Evolutionary conservation across 2,113 vertebrate species (phyloP), one percentile per base, ranked within the genome.

Genomic region (Herpailurus yagouaroundi): DNA sequence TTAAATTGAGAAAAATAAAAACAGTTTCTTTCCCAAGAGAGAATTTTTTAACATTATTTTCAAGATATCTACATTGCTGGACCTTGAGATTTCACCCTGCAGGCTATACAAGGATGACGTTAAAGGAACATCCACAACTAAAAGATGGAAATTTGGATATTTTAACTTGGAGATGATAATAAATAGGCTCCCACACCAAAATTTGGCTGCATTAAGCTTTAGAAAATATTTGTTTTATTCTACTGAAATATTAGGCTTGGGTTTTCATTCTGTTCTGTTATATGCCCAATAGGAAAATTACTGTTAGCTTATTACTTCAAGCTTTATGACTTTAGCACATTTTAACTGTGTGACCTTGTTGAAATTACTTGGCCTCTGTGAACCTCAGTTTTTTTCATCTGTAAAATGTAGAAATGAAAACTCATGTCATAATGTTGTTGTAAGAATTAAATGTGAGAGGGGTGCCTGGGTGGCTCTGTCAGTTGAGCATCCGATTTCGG

Each of bases 1-100:
- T 96, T 79, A 81, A 64, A 73, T 77, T 52, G 33, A 21, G 29
- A 91, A 82, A 94, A 82, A 83, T 76, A 81, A 80, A 96, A 85
- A n/a, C 50, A 16, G 5, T 63, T 68, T 89, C 21, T 31, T 92
- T 33, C 29, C 36, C 23, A 15, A 36, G 7, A 95, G 57, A 29
- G 0, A 19, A 71, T 21, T 81, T 64, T 15, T 18, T 0, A 48
- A 55, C 1, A 85, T 64, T 74, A 48, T 84, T 68, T 66, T 81
- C n/a, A 88, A 52, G n/a, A n/a, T 77, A 21, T 41, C 33, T 36
- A n/a, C 1, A 6, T 33, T 57, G 4, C 6, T 69, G 19, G 38
- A 7, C n/a, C 11, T 77, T 93, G 57, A 79, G 29, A 68, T 71
- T 87, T 95, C 76, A 88, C 73, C 21, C 55, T 82, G 5, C 0